Evolutionary conservation across 2,797 vertebrate genomes (phyloP).

Genomic region (Alca torda): DNA sequence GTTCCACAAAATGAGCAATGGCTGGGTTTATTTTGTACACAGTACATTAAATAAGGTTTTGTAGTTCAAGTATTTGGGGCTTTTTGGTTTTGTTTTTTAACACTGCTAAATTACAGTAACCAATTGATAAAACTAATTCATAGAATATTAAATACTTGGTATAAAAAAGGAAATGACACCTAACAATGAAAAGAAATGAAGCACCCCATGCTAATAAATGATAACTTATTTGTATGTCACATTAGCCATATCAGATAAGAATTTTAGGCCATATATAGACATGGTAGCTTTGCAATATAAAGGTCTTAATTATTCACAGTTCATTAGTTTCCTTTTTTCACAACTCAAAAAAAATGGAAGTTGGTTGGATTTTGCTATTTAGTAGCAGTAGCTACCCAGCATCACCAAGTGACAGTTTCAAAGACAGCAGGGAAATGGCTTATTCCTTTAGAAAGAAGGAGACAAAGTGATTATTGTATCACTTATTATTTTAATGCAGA

Average conservation of each 20-base stretch:
- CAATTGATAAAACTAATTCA: neutral
- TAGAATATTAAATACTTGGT: neutral
- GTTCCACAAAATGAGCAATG: neutral
- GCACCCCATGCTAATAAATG: neutral
- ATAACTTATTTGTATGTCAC: neutral
- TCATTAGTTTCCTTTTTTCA: neutral
- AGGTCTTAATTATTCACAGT: neutral
- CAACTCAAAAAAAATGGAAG: neutral
- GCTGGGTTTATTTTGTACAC: neutral
- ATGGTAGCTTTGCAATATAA: neutral
- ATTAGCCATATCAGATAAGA: neutral
- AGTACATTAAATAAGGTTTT: neutral
- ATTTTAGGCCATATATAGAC: neutral
- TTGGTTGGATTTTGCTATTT: neutral
- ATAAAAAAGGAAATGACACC: neutral
- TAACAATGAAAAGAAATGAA: neutral
- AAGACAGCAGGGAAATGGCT: neutral
- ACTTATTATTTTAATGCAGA: conserved; percentile 24
- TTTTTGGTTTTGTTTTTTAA: neutral
- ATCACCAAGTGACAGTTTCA: conserved; percentile 1
- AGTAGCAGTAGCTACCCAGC: neutral
- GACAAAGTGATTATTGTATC: neutral
- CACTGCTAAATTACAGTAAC: neutral
- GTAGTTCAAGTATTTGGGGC: neutral
- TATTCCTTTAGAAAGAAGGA: neutral